These are phyloP conservation scores for Crotophaga sulcirostris DNA, from an alignment of 2,113 vertebrate genomes.

Conservation along the genomic window DNA sequence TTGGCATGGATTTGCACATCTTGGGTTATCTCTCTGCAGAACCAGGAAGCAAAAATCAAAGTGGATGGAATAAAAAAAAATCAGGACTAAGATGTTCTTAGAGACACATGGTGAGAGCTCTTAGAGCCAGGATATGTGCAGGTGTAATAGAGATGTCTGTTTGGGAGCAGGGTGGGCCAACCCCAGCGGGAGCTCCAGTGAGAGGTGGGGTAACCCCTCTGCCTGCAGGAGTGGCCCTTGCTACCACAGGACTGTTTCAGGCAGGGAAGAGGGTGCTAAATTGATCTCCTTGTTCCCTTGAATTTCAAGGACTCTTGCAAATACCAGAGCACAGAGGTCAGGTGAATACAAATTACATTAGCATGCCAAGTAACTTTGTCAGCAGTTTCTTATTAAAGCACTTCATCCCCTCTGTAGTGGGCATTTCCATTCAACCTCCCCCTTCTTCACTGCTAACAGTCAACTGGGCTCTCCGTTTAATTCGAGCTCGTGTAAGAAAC, in stretches of 20 bases:
- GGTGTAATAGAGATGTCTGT: neutral
- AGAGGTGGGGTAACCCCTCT: neutral
- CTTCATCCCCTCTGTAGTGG: slow-evolving; percentile 17
- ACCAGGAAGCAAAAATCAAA: neutral
- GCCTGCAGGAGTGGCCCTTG: neutral
- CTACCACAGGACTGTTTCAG: neutral
- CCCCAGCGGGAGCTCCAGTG: neutral
- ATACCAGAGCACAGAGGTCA: slow-evolving; percentile 46
- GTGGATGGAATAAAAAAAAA: neutral
- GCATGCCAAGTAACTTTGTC: slow-evolving; percentile 29
- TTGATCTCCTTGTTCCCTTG: slow-evolving; percentile 41
- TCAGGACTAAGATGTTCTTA: neutral
- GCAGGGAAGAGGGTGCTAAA: neutral
- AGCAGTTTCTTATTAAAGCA: slow-evolving; percentile 57
- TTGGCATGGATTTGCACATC: neutral
- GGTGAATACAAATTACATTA: slow-evolving; percentile 58
- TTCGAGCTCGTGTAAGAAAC: neutral
- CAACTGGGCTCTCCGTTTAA: slow-evolving; percentile 7
- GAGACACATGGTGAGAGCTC: neutral
- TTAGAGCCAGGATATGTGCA: neutral
- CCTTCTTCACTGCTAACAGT: neutral
- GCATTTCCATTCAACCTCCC: slow-evolving; percentile 20
- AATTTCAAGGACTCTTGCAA: slow-evolving; percentile 63
- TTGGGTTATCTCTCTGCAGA: neutral
- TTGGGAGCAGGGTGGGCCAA: neutral